Evolutionary conservation across 1,140 invertebrate species (phyloP), one percentile per base, ranked within the genome.

Genomic region (Phortica variegata): DNA sequence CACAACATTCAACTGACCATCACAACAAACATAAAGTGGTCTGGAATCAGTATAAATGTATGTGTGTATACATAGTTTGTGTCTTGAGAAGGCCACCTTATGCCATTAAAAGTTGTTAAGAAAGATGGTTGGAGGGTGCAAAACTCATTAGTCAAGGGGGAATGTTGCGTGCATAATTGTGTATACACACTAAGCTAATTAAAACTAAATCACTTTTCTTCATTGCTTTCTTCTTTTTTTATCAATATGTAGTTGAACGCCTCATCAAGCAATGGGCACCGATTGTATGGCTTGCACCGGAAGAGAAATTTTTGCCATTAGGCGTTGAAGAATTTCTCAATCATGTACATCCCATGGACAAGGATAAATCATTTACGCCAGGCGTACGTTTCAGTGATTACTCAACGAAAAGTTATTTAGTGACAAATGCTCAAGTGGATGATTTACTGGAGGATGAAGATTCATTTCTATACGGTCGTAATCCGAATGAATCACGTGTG

Each of bases 251-350:
- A 82, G 81, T 82, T 42, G 78, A 77, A 55, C 66, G 58, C 34
- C 49, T 82, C 13, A 77, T 82, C 41, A 76, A 62, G 44, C 75
- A 79, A 62, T 85, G 84, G 84, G 80, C 84, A 2, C 84, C 84
- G 4, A 65, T 85, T n/a, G 79, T 86, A 18, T 85, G 82, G 81
- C 70, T 85, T 21, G 80, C 83, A 38, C 83, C 83, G 6, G 80
- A 80, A 39, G 84, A 86, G 70, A 79, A 79, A 72, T 85, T 83
- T 49, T 75, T 84, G 59, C 84, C 84, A 0, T 70, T 80, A 37
- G 79, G 77, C 48, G 83, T 84, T 9, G 78, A 83, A 34, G 79
- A 83, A 47, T 85, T 85, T 58, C 65, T 86, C 12, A 65, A 80
- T 43, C 77, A 85, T 61, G 80, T 84, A 19, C 73, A 81, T 47